Conservation (phyloP, 64 coral and sea anemone genomes). For the Anthopleura sola region DNA sequence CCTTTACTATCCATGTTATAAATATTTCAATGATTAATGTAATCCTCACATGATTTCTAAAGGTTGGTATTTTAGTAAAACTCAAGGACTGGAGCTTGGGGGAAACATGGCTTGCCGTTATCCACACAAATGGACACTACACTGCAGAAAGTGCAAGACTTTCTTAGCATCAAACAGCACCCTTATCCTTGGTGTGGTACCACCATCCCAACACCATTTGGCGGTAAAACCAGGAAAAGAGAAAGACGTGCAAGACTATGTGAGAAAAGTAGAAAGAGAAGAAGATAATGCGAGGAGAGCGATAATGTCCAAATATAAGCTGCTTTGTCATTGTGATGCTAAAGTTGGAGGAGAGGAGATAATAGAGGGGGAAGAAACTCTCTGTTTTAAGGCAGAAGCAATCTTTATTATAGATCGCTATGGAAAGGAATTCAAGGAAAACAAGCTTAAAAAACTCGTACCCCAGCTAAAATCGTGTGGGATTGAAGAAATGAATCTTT, state of each 20-base stretch:
- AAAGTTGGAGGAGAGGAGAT: slow-evolving; percentile 50
- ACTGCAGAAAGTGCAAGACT: slow-evolving; percentile 34
- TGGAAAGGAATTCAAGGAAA: slow-evolving; percentile 48
- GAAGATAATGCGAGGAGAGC: slow-evolving; percentile 37
- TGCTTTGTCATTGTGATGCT: slow-evolving; percentile 61
- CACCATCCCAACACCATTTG: slow-evolving; percentile 61
- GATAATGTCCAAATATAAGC: slow-evolving; percentile 49
- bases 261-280: slow-evolving; percentile 53
- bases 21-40: no score
- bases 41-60: not conserved
- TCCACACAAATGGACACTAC: not conserved
- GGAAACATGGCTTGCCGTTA: not conserved
- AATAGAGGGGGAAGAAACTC: slow-evolving; percentile 47
- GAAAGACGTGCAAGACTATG: slow-evolving; percentile 17
- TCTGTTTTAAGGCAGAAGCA: slow-evolving; percentile 76
- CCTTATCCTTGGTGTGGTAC: slow-evolving; percentile 59
- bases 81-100: not conserved
- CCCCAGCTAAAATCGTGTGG: slow-evolving; percentile 45
- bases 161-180: slow-evolving; percentile 44
- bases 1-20: not conserved
- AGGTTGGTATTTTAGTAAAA: not conserved
- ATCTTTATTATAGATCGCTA: slow-evolving; percentile 35
- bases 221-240: slow-evolving; percentile 46
- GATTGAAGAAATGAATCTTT: slow-evolving; percentile 67
- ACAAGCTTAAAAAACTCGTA: slow-evolving; percentile 57